Evolutionary conservation across 1,140 invertebrate species (phyloP).

Genomic region (Limonius californicus): DNA sequence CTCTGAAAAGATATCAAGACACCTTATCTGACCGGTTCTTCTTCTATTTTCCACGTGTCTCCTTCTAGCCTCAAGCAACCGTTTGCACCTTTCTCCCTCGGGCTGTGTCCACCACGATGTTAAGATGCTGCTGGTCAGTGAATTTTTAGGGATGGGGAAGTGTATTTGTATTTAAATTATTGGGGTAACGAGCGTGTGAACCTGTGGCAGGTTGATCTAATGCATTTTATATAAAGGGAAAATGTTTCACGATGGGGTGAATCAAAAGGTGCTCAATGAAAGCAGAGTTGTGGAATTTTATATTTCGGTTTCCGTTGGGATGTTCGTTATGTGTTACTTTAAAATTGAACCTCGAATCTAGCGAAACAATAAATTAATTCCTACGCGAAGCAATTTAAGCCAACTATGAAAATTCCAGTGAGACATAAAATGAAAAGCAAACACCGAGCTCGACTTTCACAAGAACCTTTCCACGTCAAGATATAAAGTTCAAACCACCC

Average conservation of each 20-base stretch:
- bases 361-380: too few relatives aligned
- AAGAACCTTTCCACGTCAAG: constrained; percentile 8
- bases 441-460: background rate
- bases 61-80: constrained; percentile 27
- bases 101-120: constrained; percentile 7
- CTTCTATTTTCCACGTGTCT: constrained; percentile 28
- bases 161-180: constrained; percentile 26
- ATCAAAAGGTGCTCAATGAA: background rate
- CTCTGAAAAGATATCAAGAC: constrained; percentile 28
- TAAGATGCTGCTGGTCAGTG: constrained; percentile 24
- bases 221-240: constrained; percentile 35
- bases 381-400: too few relatives aligned
- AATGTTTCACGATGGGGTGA: background rate
- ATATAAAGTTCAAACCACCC: constrained; percentile 13
- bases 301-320: background rate
- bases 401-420: too few relatives aligned
- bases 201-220: constrained; percentile 36
- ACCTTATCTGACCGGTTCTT: constrained; percentile 37
- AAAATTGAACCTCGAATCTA: too few relatives aligned
- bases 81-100: constrained; percentile 26
- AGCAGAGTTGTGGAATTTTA: background rate
- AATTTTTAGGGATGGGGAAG: constrained; percentile 34
- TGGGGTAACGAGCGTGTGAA: constrained; percentile 39
- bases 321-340: too few relatives aligned
- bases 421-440: background rate